Conservation (phyloP, 2,888 invertebrate species). For the Poecilobothrus nobilitatus region DNA sequence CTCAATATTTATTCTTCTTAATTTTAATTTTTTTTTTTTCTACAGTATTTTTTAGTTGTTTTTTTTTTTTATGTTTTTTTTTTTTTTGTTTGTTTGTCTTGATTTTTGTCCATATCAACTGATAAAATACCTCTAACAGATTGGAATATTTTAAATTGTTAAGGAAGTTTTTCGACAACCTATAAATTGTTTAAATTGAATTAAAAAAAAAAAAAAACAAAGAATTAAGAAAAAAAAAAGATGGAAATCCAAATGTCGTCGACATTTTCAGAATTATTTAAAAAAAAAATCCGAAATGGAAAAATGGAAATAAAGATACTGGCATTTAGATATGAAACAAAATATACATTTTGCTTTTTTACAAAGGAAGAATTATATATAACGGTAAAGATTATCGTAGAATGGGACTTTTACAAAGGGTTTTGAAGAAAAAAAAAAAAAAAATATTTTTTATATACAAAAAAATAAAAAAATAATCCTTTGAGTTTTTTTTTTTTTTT, state of each 20-base stretch:
- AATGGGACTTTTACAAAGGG: no score
- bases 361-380: no score
- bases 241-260: background rate
- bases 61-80: background rate
- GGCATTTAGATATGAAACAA: background rate
- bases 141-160: constrained; percentile 1
- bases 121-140: background rate
- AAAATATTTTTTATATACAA: background rate
- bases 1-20: no score
- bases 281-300: background rate
- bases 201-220: background rate
- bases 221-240: no score
- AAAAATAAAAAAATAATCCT: background rate
- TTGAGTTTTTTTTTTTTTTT: background rate
- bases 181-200: background rate
- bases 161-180: constrained; percentile 4
- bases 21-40: background rate
- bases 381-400: no score
- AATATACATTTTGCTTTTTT: background rate
- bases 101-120: constrained; percentile 1
- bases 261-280: background rate
- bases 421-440: no score
- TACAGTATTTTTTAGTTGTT: background rate
- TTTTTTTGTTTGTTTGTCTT: background rate
- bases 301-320: background rate